Base-by-base conservation (phyloP, 2,113 vertebrate genomes). In the Verasper variegatus region DNA sequence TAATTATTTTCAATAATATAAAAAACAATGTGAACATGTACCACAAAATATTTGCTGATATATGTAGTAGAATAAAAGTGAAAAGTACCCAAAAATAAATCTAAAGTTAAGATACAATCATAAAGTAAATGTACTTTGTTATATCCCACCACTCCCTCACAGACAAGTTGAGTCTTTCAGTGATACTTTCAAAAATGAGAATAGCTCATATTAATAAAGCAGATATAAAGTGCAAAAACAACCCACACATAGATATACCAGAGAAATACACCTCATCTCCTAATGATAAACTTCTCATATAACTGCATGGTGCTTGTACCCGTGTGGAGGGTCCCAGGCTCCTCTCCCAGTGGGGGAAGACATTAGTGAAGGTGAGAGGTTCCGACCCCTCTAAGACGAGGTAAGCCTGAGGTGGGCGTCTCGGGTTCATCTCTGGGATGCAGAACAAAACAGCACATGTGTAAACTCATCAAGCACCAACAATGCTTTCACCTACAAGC, bases 331-430 rank as follows among this genome's bases (percentile, higher is more conserved):
- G 65, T 51, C 76, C 71, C 18, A 70, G 74, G 51, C 56, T 86
- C 79, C 60, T 89, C 80, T 95, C 94, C 95, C 95, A 96, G 69
- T 67, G 77, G 0, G 95, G 94, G 81, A 96, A 96, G 64, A 95
- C 83, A 47, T 96, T 96, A 42, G 95, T 95, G 90, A 96, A 96
- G 81, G 94, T 96, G 24, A 95, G 80, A 71, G 95, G 95, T 76
- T 95, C 95, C 0, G 65, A 70, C 5, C 94, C 93, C 66, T 93
- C 92, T 1, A 80, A 75, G 66, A 95, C 88, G 58, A 95, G 87
- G 85, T 96, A 96, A 3, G 93, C 94, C 80, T 90, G 86, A 0
- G 93, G 94, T 0, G 94, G 94, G 18, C 94, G 89, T 75, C 86
- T 90, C 0, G 92, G 90, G 80, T 95, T 95, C 82, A 90, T 91